Base-by-base conservation (phyloP, 2,113 vertebrate genomes). In the Brienomyrus brachyistius region DNA sequence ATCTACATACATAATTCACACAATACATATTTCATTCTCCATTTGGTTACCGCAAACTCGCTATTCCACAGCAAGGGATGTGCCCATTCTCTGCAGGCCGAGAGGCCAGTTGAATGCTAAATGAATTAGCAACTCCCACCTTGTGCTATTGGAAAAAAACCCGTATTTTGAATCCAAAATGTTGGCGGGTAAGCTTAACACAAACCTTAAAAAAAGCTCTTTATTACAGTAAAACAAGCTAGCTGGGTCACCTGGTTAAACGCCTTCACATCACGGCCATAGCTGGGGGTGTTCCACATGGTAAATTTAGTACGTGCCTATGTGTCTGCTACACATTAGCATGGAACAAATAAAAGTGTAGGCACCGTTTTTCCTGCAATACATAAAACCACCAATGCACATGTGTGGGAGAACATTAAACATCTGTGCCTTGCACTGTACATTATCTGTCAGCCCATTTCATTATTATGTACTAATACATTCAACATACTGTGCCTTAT, bases 321-420 rank as follows among this genome's bases (percentile, higher is more conserved):
- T 10, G 23, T n/a, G 54, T 5, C 17, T 56, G 17, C 5, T 56
- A 19, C 5, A 56, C 19, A 56, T 56, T 54, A 4, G 4, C 17
- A 17, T 56, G 15, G 54, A 21, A 56, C 54, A 56, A 56, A 21
- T 21, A 21, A 21, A 15, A 19, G 52, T 56, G 9, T 3, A 66
- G 3, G 62, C n/a, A 1, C 23, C 10, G 8, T 66, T 70, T 70
- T 4, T 3, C 62, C 27, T 70, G 27, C 27, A 70, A 70, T 70
- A 70, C n/a, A 70, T 70, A 13, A 31, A 70, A 70, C 27, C n/a
- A 70, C 10, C 27, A 70, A 13, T 70, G 62, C 62, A 70, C 10
- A n/a, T 27, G n/a, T 70, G 10, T 70, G 62, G 10, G 62, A 70
- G 10, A 91, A 96, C 6, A 62, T n/a, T 62, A 62, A 62, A n/a